Base-by-base conservation (phyloP, 2,797 vertebrate species). In the Salarias fasciatus region DNA sequence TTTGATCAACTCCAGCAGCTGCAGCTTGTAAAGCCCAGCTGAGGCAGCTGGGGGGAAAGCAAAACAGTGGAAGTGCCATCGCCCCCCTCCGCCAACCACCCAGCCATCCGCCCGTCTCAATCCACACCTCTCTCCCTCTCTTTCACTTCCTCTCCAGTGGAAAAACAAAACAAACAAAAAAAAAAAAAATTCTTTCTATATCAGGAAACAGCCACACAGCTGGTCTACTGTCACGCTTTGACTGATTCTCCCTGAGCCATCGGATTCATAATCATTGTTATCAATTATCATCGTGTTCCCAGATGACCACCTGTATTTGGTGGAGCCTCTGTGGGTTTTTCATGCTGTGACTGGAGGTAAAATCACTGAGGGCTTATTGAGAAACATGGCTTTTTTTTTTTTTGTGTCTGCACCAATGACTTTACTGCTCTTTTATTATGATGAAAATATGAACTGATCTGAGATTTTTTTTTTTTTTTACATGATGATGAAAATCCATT, bases 211-310 rank as follows among this genome's bases (percentile, higher is more conserved):
- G 72, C 69, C 74, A 68, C 83, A 81, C 86, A 89, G 89, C 84
- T 89, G 87, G 67, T 71, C 79, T n/a, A 5, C 73, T 79, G 84
- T 87, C 86, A 83, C 73, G 58, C 55, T 53, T 53, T 88, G 82
- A 89, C 57, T 67, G 72, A 87, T 86, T 77, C 56, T 4, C 60
- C 47, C 36, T 35, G 6, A 68, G 69, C 75, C 46, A 12, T 29
- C 43, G 52, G 6, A 83, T 83, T 81, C 63, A 74, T 84, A 82
- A 80, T 87, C 75, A 83, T 84, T 79, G 79, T 56, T 59, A 86
- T 88, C 86, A 86, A 87, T 88, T 87, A 89, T 69, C 53, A 28
- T 68, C 68, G 69, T 35, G 59, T 72, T 83, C 78, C 81, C 80
- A 70, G 83, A 83, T 89, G 86, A 88, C 84, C 85, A 47, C 50